phyloP scores from a whole-genome alignment of 2,888 invertebrate species.

The Chrysotoxum bicinctum region DNA sequence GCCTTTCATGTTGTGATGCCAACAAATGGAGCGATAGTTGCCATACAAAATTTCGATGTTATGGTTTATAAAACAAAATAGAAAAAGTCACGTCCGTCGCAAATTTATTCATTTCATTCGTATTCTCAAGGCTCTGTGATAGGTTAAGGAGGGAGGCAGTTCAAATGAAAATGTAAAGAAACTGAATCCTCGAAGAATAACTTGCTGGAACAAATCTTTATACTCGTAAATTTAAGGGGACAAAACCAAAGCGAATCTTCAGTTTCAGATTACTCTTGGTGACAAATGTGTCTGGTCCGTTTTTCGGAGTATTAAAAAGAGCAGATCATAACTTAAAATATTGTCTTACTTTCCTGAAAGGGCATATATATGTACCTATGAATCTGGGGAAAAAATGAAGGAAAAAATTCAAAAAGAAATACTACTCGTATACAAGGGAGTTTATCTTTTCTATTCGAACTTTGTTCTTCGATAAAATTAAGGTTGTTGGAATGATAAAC shows the following conservation, averaged over 20 bases:
- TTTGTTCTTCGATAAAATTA: neutral
- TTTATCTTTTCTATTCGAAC: neutral
- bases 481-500: too few relatives aligned
- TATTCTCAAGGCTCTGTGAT: neutral
- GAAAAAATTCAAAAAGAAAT: neutral
- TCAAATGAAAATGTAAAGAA: neutral
- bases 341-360: neutral
- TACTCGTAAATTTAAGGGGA: neutral
- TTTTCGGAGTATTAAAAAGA: neutral
- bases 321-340: neutral
- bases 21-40: slow-evolving; percentile 20
- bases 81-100: slow-evolving; percentile 58
- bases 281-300: slow-evolving; percentile 1
- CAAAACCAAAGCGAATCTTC: neutral
- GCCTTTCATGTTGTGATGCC: slow-evolving; percentile 13
- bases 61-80: neutral
- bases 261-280: neutral
- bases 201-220: neutral
- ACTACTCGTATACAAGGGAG: too few relatives aligned
- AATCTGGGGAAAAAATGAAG: neutral
- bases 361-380: neutral
- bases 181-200: neutral
- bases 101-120: slow-evolving; percentile 42
- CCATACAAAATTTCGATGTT: neutral
- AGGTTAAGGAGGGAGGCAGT: neutral